phyloP scores from a whole-genome alignment of 2,888 invertebrate genomes.

The Diaphora mendica region DNA sequence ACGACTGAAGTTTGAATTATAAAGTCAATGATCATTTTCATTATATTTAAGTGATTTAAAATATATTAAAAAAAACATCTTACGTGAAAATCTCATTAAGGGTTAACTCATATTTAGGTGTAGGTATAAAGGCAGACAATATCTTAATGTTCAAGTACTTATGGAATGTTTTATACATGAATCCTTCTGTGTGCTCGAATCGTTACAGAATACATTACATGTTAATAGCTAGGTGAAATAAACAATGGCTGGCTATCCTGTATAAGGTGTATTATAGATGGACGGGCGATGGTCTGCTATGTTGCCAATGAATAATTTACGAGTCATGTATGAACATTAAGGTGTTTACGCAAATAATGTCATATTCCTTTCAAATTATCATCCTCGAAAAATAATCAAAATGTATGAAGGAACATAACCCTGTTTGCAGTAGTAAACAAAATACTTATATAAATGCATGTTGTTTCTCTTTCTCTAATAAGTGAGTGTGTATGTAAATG shows the following conservation, averaged over 20 bases:
- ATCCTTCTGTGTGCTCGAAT: slow-evolving; percentile 23
- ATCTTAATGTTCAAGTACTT: slow-evolving; percentile 29
- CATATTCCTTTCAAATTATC: slow-evolving; percentile 75
- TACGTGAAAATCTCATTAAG: background rate
- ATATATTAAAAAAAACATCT: background rate
- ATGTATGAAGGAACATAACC: slow-evolving; percentile 34
- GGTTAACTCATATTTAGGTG: slow-evolving; percentile 5
- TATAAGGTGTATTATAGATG: slow-evolving; percentile 28
- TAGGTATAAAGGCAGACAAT: slow-evolving; percentile 17
- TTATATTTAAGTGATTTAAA: no score
- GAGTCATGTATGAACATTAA: slow-evolving; percentile 67
- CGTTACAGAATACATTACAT: slow-evolving; percentile 41
- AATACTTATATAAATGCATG: slow-evolving; percentile 40
- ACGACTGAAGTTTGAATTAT: background rate
- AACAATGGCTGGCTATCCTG: slow-evolving; percentile 62
- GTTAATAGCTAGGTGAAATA: slow-evolving; percentile 57
- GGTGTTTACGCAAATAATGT: slow-evolving; percentile 74
- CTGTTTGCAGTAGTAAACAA: slow-evolving; percentile 63
- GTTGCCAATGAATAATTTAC: slow-evolving; percentile 77
- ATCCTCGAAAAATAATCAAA: slow-evolving; percentile 67
- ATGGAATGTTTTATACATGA: slow-evolving; percentile 42
- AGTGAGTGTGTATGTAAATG: slow-evolving; percentile 21
- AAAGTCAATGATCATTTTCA: background rate
- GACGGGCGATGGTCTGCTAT: slow-evolving; percentile 50
- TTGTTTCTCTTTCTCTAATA: slow-evolving; percentile 23